Evolutionary conservation across 2,888 invertebrate genomes (phyloP), one percentile per base, ranked within the genome.

Genomic region (Sinotaia quadrata): DNA sequence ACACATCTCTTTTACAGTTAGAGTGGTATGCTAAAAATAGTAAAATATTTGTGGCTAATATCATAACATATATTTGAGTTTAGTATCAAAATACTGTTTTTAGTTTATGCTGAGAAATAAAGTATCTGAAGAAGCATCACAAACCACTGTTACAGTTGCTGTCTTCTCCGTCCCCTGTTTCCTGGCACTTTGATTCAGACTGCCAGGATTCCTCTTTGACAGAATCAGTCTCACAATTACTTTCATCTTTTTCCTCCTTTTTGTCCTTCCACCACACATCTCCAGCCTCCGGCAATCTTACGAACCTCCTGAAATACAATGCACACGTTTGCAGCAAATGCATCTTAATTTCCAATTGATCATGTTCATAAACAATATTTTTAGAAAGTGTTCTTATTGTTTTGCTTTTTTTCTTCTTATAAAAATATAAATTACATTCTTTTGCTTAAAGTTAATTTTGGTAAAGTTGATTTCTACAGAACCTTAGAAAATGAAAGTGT

Each of bases 241-340:
- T 51, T 18, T 63, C 54, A 10, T 54, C 67, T n/a, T 63, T 65
- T 54, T 72, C 75, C 21, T 63, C 61, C 31, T 59, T 56, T 12
- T 65, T 62, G 21, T 72, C 73, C 31, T 74, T 75, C 85, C 86
- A 86, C 87, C 88, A 87, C 54, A 83, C 80, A 36, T 87, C 85
- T 51, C 79, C 75, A 10, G 81, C 76, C 18, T 81, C 77, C 12
- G 87, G 87, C 21, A 77, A 71, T 56, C 69, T 76, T 31, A 88
- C 84, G 75, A 82, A 87, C 18, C 87, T 80, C 54, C 88, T 88
- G 75, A 15, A 8, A 33, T 15, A 65, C 5, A 58, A 3, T 33
- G 37, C n/a, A 37, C 10, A 34, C 8, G n/a, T 24, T 29, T 10
- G 2, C 31, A 12, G 15, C 34, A 33, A 12, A 4, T 12, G 8